Evolutionary conservation across 2,888 invertebrate species (phyloP).

Genomic region (Polyommatus iphigenia): DNA sequence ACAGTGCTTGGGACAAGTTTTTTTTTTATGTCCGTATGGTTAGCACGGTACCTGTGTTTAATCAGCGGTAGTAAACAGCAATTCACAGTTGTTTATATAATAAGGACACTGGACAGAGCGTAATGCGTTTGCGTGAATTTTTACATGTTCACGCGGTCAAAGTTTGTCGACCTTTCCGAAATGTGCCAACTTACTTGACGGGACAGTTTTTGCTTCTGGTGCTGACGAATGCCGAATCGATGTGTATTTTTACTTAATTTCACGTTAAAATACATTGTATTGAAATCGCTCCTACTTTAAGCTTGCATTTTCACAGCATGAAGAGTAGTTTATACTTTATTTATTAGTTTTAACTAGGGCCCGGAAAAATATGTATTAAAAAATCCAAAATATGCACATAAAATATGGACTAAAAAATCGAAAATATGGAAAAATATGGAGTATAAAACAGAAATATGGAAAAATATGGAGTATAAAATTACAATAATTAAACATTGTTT

Average conservation of each 20-base stretch:
- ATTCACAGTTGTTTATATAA: not conserved
- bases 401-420: too few species aligned
- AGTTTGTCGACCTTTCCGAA: constrained; percentile 41
- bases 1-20: too few species aligned
- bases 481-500: too few species aligned
- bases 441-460: too few species aligned
- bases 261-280: not conserved
- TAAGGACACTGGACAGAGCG: not conserved
- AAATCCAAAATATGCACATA: too few species aligned
- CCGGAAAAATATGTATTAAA: too few species aligned
- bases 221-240: constrained; percentile 3
- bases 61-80: not conserved
- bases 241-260: not conserved
- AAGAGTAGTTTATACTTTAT: not conserved
- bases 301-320: not conserved
- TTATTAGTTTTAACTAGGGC: too few species aligned
- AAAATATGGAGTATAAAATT: too few species aligned
- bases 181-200: constrained; percentile 42
- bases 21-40: too few species aligned
- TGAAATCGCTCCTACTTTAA: not conserved
- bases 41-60: not conserved
- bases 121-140: constrained; percentile 25
- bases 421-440: too few species aligned
- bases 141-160: constrained; percentile 37
- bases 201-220: constrained; percentile 40